These are phyloP conservation scores for Drosophila peninsularis DNA, from an alignment of 2,888 invertebrate species.

Conservation along the genomic window DNA sequence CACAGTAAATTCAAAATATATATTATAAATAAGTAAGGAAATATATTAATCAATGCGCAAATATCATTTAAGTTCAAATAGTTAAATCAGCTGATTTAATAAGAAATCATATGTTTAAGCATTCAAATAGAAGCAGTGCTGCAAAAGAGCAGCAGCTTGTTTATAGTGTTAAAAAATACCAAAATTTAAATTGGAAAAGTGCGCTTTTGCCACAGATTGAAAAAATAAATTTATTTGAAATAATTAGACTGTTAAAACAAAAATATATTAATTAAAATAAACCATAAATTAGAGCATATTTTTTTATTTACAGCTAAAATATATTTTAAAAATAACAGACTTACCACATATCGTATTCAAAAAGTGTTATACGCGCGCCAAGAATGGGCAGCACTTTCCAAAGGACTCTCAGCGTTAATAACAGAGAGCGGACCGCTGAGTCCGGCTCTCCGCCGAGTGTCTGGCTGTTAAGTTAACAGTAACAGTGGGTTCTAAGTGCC, in stretches of 20 bases:
- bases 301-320: not conserved
- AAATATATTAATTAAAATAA: too few relatives aligned
- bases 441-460: constrained; percentile 1
- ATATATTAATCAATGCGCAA: accelerated
- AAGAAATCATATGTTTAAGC: not conserved
- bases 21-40: not conserved
- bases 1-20: accelerated
- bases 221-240: not conserved
- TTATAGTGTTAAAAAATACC: constrained; percentile 13
- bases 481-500: constrained; percentile 7
- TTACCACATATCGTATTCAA: constrained; percentile 6
- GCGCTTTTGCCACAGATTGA: constrained; percentile 8
- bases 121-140: not conserved
- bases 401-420: constrained; percentile 17
- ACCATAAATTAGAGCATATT: too few relatives aligned
- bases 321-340: not conserved
- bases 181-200: not conserved
- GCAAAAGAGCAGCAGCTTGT: not conserved
- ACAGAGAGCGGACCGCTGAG: constrained; percentile 3
- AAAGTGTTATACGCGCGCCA: constrained; percentile 52
- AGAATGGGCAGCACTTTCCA: constrained; percentile 44
- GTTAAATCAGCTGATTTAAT: constrained; percentile 2
- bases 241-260: too few relatives aligned
- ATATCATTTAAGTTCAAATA: not conserved
- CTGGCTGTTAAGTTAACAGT: constrained; percentile 34